A percentile compares a stretch with the other conserved stretches of the same genome.
phyloP scores from a whole-genome alignment of 2,888 invertebrate genomes.

The Tetropium fuscum region DNA sequence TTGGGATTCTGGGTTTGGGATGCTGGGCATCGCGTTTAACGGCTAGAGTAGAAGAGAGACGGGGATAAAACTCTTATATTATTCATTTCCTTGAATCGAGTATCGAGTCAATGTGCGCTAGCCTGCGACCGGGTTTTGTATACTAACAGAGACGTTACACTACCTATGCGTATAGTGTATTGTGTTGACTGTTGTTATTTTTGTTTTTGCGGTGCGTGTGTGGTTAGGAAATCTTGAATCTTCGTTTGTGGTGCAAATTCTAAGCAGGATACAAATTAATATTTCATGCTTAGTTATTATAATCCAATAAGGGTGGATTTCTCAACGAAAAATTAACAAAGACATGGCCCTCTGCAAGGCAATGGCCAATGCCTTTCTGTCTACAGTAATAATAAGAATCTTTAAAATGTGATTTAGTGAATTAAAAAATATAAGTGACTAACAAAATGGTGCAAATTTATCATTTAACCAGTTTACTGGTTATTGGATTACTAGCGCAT shows the following conservation, averaged over 20 bases:
- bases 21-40: slow-evolving; percentile 1
- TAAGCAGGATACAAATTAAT: not conserved
- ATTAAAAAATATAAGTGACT: slow-evolving; percentile 5
- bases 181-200: slow-evolving; percentile 22
- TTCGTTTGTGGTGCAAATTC: not conserved
- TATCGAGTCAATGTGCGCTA: slow-evolving; percentile 3
- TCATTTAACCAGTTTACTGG: not conserved
- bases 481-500: not conserved
- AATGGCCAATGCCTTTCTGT: too few relatives aligned
- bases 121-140: slow-evolving; percentile 11
- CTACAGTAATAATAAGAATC: not conserved
- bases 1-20: not conserved
- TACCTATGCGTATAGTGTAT: too few relatives aligned
- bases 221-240: not conserved
- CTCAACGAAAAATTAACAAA: not conserved
- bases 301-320: too few relatives aligned
- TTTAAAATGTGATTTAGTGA: slow-evolving; percentile 11
- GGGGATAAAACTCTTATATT: not conserved
- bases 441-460: slow-evolving; percentile 22
- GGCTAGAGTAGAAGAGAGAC: not conserved
- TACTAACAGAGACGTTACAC: too few relatives aligned
- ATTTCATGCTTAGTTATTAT: too few relatives aligned
- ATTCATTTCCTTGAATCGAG: not conserved
- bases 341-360: too few relatives aligned
- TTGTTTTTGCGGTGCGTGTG: slow-evolving; percentile 18